phyloP scores from a whole-genome alignment of 2,113 vertebrate genomes.

The Halichoeres trimaculatus region DNA sequence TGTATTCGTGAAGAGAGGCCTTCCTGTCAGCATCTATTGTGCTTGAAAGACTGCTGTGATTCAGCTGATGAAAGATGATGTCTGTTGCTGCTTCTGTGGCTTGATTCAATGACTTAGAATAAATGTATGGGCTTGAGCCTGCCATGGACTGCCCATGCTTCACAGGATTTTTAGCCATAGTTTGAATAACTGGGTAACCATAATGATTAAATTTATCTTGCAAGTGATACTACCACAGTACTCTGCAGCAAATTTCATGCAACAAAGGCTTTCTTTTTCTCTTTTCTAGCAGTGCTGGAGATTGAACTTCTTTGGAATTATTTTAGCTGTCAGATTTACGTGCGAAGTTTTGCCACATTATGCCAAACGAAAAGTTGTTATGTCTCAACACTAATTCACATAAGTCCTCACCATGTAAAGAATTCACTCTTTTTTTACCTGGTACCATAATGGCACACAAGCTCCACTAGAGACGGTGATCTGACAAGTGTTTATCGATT shows the following conservation, averaged over 20 bases:
- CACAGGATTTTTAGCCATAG: constrained; percentile 7
- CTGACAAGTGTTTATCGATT: neutral
- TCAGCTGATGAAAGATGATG: constrained; percentile 36
- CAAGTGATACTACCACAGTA: neutral
- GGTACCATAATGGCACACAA: neutral
- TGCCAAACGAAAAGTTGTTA: constrained; percentile 35
- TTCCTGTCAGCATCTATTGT: constrained; percentile 47
- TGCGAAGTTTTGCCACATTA: constrained; percentile 46
- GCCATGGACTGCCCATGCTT: constrained; percentile 7
- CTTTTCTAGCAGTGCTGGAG: constrained; percentile 16
- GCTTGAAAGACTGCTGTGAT: constrained; percentile 42
- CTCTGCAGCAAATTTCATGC: neutral
- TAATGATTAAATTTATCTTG: constrained; percentile 27
- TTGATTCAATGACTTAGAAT: constrained; percentile 27
- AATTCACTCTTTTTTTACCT: constrained; percentile 42
- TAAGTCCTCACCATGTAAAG: constrained; percentile 33
- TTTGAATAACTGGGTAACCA: neutral
- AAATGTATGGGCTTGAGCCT: constrained; percentile 32
- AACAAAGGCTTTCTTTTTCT: constrained; percentile 1
- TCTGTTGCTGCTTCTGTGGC: constrained; percentile 29
- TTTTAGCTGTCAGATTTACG: constrained; percentile 47
- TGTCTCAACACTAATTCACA: constrained; percentile 47
- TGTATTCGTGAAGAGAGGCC: constrained; percentile 42
- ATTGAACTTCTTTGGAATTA: constrained; percentile 36
- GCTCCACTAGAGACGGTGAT: too few relatives aligned